phyloP scores from a whole-genome alignment of 2,113 vertebrate genomes.

The Bucco capensis region DNA sequence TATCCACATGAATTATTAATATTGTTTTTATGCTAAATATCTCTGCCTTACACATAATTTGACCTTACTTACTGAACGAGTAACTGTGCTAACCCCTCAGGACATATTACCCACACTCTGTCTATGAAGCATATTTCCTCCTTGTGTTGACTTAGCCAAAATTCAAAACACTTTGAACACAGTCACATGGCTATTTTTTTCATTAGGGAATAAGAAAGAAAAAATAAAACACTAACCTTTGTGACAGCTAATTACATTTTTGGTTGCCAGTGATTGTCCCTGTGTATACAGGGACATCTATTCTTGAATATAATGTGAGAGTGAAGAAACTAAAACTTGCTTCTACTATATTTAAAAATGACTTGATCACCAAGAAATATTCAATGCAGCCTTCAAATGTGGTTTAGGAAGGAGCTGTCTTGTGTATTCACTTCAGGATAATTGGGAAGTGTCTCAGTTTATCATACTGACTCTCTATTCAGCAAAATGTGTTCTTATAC shows the following conservation, averaged over 20 bases:
- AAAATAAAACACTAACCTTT: background rate
- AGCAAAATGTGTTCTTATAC: background rate
- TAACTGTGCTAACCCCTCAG: conserved; percentile 23
- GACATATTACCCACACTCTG: background rate
- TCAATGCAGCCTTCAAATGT: background rate
- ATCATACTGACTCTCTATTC: background rate
- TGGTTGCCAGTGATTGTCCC: background rate
- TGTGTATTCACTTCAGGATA: background rate
- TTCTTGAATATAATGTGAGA: background rate
- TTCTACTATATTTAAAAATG: background rate
- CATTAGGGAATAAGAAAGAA: background rate
- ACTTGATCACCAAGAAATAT: background rate
- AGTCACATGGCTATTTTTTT: background rate
- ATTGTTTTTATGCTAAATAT: conserved; percentile 60
- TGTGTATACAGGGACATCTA: background rate
- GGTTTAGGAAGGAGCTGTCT: background rate
- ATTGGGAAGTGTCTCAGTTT: conserved; percentile 15
- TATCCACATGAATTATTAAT: conserved; percentile 57
- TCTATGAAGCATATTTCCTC: background rate
- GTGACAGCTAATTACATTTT: conserved; percentile 2
- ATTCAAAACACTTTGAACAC: background rate
- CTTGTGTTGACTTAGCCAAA: background rate
- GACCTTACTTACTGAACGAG: conserved; percentile 25
- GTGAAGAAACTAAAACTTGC: background rate
- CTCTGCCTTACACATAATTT: conserved; percentile 29